Percentiles rank a stretch among this genome's conserved stretches.
Conservation (phyloP, 2,113 vertebrate species). For the Corythornis madagascariensis region DNA sequence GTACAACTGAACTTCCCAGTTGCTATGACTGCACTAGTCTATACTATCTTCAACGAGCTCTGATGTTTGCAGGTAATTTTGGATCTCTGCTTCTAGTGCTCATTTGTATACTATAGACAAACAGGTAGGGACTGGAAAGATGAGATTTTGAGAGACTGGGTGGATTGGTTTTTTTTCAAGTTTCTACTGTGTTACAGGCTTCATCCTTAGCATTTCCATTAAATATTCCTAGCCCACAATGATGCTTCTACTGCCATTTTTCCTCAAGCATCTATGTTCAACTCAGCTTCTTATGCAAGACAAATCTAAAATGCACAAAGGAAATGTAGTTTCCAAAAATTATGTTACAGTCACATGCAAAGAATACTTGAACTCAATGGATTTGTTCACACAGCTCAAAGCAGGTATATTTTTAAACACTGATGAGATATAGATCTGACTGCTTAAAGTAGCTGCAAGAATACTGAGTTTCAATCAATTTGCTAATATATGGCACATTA, state of each 20-base stretch:
- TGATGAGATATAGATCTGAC: not conserved
- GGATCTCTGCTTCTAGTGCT: not conserved
- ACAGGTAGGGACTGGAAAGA: not conserved
- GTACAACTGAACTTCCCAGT: not conserved
- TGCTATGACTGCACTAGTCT: not conserved
- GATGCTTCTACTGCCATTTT: not conserved
- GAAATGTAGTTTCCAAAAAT: not conserved
- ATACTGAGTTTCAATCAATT: not conserved
- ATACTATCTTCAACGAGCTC: not conserved
- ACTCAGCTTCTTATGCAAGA: not conserved
- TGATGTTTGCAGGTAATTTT: not conserved
- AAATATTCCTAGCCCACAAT: not conserved
- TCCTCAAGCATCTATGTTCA: not conserved
- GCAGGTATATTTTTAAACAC: not conserved
- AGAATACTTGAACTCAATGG: not conserved
- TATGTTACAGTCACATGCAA: not conserved
- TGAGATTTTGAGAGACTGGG: not conserved
- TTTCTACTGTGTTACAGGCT: not conserved
- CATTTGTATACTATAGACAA: not conserved
- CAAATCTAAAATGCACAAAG: not conserved
- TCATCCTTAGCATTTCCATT: not conserved
- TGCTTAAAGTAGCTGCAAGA: not conserved
- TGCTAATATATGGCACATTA: not conserved
- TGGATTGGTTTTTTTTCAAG: not conserved
- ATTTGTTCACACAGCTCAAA: not conserved